Base-by-base conservation (phyloP, 2,888 invertebrate genomes). In the Portevinia maculata region DNA sequence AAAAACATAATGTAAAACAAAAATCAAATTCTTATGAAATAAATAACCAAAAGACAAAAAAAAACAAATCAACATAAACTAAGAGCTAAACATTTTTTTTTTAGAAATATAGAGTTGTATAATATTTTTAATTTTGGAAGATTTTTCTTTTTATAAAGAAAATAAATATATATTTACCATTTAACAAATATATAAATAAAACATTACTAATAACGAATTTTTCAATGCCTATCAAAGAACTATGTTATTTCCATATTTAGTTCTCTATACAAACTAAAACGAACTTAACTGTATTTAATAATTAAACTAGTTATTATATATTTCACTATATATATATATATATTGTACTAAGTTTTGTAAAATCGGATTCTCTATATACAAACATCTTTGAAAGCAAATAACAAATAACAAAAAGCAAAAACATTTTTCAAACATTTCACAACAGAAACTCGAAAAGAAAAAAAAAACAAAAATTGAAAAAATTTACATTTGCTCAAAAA, bases 161-260 rank as follows among this genome's bases (percentile, higher is more conserved):
- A 7, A 30, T 39, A 32, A 24, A 44, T 57, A 48, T 24, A 19
- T 37, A 37, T 37, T 13, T 4, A 37, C 11, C 37, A 37, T 13
- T 34, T 11, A n/a, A n/a, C n/a, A 34, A 11, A 34, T 5, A n/a
- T 11, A 34, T 11, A 34, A 34, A 34, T n/a, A 28, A 64, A 21
- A 11, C 8, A 3, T 1, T 55, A 64, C 62, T 73, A 37, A 53
- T 50, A 71, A 76, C 83, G 78, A 83, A 78, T 83, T 78, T 78
- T 83, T 62, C 59, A 81, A 73, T 76, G 71, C 71, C 71, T 78
- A 71, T 62, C 8, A 19, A 19, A 19, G 24, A 83, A 71, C 65
- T 83, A 71, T 57, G n/a, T 81, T 64, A 78, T 67, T 78, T 83
- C 41, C 55, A 60, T 46, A 78, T 78, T 83, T 78, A 83, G 83